phyloP scores from a whole-genome alignment of 2,797 vertebrate species.

The Acanthopagrus latus region DNA sequence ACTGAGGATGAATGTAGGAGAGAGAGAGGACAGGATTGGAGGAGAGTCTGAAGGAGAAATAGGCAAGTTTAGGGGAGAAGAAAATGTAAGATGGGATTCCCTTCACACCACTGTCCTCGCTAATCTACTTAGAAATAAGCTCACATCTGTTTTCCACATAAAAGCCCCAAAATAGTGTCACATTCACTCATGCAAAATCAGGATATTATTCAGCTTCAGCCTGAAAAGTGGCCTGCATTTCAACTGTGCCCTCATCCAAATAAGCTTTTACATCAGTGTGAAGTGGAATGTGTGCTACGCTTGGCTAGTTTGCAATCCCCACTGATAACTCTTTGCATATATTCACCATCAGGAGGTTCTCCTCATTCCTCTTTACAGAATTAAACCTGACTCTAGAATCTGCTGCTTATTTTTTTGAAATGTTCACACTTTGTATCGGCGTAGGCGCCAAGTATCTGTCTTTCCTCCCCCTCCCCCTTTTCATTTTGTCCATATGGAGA shows the following conservation, averaged over 20 bases:
- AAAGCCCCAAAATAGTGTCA: constrained; percentile 64
- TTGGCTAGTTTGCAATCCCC: constrained; percentile 49
- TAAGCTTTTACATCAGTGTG: constrained; percentile 50
- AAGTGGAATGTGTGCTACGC: constrained; percentile 52
- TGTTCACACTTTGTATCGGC: constrained; percentile 3
- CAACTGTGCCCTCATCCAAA: constrained; percentile 45
- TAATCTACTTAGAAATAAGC: constrained; percentile 81
- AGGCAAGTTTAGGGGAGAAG: constrained; percentile 37
- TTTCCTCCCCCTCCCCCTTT: constrained; percentile 20
- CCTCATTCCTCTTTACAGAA: constrained; percentile 17
- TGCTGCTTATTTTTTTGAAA: constrained; percentile 3
- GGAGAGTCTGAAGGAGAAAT: constrained; percentile 53
- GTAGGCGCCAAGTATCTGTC: constrained; percentile 33
- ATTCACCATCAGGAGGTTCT: constrained; percentile 19
- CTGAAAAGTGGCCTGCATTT: constrained; percentile 51
- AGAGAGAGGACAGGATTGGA: constrained; percentile 25
- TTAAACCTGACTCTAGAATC: constrained; percentile 8
- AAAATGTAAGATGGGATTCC: constrained; percentile 59
- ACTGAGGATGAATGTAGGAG: constrained; percentile 18
- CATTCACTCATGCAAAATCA: constrained; percentile 56
- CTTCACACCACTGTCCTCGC: constrained; percentile 76
- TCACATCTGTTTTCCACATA: constrained; percentile 76
- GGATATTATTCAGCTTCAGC: constrained; percentile 56
- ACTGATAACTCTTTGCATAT: constrained; percentile 11
- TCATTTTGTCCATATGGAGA: constrained; percentile 55